A percentile compares a stretch with the other conserved stretches of the same genome.
These are phyloP conservation scores for Argentina silus DNA, from an alignment of 2,797 vertebrate species.

Conservation along the genomic window DNA sequence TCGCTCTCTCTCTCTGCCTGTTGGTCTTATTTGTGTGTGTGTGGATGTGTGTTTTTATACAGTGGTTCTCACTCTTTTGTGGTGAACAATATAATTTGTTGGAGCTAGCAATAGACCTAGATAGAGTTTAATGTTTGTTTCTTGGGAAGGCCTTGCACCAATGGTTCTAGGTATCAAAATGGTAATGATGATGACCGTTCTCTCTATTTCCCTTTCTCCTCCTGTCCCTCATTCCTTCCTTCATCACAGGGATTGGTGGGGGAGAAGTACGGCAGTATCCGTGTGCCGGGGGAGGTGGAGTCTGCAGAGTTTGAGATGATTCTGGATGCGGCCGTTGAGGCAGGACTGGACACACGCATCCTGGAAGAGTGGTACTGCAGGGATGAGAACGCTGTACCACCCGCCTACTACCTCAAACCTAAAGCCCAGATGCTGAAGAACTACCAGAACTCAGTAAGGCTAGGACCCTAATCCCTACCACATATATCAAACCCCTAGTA, in stretches of 20 bases:
- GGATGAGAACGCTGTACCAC: slow-evolving; percentile 96
- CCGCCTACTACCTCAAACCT: slow-evolving; percentile 97
- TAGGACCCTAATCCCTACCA: neutral
- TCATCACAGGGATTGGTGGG: slow-evolving; percentile 90
- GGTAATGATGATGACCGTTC: neutral
- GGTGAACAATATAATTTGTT: too few species aligned
- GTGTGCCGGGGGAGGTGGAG: slow-evolving; percentile 95
- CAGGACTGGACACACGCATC: slow-evolving; percentile 91
- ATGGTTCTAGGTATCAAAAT: neutral
- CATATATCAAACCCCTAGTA: too few species aligned
- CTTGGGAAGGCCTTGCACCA: neutral
- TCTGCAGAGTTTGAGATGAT: slow-evolving; percentile 99
- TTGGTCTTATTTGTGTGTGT: neutral
- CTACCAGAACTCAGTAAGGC: slow-evolving; percentile 87
- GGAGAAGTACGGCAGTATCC: slow-evolving; percentile 97
- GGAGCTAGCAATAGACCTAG: too few species aligned
- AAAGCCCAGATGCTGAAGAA: slow-evolving; percentile 91
- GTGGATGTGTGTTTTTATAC: too few species aligned
- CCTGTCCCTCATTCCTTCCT: slow-evolving; percentile 41
- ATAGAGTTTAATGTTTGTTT: too few species aligned
- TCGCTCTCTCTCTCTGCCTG: neutral
- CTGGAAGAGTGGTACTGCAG: slow-evolving; percentile 99
- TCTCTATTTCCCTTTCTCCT: neutral
- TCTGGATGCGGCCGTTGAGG: slow-evolving; percentile 92
- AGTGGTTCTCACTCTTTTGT: too few species aligned